These are phyloP conservation scores for Zosterops hypoxanthus DNA, from an alignment of 2,113 vertebrate genomes.

Conservation along the genomic window DNA sequence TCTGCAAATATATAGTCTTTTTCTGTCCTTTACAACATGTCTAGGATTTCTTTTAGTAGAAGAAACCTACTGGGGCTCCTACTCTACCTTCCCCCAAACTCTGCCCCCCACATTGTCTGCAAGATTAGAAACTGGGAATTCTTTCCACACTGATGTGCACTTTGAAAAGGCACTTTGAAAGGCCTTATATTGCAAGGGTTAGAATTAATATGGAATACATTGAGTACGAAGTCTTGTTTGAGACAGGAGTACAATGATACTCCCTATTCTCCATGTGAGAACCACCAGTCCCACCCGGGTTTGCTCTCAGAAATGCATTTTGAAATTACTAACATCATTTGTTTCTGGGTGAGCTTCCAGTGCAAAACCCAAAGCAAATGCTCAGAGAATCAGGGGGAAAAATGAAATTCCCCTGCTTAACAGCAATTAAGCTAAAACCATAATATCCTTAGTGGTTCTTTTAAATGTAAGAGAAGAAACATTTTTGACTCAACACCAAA, in stretches of 20 bases:
- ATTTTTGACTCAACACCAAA: neutral
- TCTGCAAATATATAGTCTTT: neutral
- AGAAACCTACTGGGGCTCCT: neutral
- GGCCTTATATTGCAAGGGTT: neutral
- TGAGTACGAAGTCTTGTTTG: neutral
- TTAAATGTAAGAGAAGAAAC: neutral
- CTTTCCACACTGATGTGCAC: neutral
- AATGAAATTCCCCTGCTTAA: neutral
- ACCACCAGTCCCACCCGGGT: neutral
- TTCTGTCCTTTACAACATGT: neutral
- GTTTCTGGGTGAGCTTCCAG: neutral
- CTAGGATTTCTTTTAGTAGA: neutral
- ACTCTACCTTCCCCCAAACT: too few species aligned
- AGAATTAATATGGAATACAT: neutral
- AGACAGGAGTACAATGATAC: neutral
- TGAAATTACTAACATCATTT: neutral
- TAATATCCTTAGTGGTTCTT: neutral
- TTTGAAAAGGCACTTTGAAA: neutral
- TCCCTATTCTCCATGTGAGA: neutral
- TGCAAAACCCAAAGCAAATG: neutral
- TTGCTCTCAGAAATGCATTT: neutral
- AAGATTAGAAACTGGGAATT: neutral
- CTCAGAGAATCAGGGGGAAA: neutral
- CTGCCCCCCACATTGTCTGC: fast-evolving
- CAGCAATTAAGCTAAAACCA: neutral